Evolutionary conservation across 2,888 invertebrate species (phyloP).

Genomic region (Epistrophella euchroma): DNA sequence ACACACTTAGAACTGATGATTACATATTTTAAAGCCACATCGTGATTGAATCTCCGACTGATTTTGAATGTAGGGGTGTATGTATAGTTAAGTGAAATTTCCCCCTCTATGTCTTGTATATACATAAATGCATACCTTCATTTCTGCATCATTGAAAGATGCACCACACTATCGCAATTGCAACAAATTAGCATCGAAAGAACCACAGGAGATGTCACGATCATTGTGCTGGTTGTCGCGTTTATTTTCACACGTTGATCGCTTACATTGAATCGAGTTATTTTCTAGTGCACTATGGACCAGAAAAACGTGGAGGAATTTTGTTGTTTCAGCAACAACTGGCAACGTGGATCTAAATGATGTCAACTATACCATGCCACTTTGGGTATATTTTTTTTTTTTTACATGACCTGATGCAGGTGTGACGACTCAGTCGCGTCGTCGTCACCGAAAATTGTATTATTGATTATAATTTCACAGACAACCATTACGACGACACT

Average conservation of each 20-base stretch:
- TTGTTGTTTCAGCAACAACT: conserved; percentile 7
- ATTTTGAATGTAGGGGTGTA: conserved; percentile 2
- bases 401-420: conserved; percentile 53
- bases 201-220: conserved; percentile 71
- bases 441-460: background rate
- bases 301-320: conserved; percentile 63
- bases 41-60: conserved; percentile 48
- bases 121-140: background rate
- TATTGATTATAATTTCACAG: conserved; percentile 31
- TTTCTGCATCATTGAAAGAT: conserved; percentile 8
- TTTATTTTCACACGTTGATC: conserved; percentile 51
- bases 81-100: conserved; percentile 30
- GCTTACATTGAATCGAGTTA: conserved; percentile 43
- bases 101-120: background rate
- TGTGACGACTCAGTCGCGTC: conserved; percentile 15
- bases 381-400: background rate
- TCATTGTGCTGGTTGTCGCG: conserved; percentile 50
- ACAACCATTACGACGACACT: background rate
- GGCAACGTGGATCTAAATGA: conserved; percentile 35
- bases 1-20: background rate
- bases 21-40: background rate
- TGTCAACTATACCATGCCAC: conserved; percentile 42
- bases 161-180: conserved; percentile 7
- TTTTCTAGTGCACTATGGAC: conserved; percentile 64
- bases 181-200: conserved; percentile 61